Evolutionary conservation across 2,888 invertebrate species (phyloP).

Genomic region (Xylocampa areola): DNA sequence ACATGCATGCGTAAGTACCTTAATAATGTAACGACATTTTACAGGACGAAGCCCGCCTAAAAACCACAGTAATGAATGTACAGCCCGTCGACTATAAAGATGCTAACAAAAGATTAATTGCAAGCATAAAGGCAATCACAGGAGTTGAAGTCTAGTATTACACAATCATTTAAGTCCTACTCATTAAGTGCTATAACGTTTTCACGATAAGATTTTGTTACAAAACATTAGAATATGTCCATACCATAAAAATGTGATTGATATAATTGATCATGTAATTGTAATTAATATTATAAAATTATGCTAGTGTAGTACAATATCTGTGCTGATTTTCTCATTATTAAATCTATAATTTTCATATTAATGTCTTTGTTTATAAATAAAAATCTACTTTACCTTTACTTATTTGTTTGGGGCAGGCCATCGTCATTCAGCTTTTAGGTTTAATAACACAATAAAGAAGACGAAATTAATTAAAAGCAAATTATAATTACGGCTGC

Average conservation of each 20-base stretch:
- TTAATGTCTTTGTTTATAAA: conserved; percentile 4
- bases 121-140: conserved; percentile 91
- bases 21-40: conserved; percentile 59
- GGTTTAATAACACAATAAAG: too few relatives aligned
- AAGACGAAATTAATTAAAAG: too few relatives aligned
- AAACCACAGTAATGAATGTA: conserved; percentile 92
- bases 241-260: conserved; percentile 30
- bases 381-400: too few relatives aligned
- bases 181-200: too few relatives aligned
- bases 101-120: conserved; percentile 92
- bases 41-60: conserved; percentile 95
- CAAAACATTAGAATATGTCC: too few relatives aligned
- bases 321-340: conserved; percentile 18
- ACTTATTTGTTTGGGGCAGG: too few relatives aligned
- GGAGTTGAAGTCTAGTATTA: conserved; percentile 85
- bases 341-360: conserved; percentile 24
- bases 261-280: conserved; percentile 50
- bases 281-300: conserved; percentile 37
- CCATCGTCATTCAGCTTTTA: too few relatives aligned
- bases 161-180: conserved; percentile 1
- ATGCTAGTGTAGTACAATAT: conserved; percentile 29
- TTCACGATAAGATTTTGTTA: too few relatives aligned
- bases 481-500: too few relatives aligned
- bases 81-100: conserved; percentile 94
- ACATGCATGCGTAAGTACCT: not conserved